Conservation (phyloP, 1,140 invertebrate genomes). For the Trichomalopsis sarcophagae region DNA sequence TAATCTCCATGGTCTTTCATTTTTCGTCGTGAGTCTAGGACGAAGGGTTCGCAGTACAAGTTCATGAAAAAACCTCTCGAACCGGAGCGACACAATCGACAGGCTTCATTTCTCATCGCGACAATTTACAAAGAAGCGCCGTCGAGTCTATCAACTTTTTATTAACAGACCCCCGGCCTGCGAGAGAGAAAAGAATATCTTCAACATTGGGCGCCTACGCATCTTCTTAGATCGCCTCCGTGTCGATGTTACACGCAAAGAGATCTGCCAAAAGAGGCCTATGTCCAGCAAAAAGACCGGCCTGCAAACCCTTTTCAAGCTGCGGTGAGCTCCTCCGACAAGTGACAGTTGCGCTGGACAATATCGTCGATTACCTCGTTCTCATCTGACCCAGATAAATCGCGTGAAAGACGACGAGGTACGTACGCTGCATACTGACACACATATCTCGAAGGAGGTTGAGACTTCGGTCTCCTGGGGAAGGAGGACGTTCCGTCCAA, state of each 20-base stretch:
- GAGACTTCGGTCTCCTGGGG: neutral
- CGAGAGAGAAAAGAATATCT: neutral
- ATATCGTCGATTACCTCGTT: constrained; percentile 9
- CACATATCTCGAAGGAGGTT: neutral
- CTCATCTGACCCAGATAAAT: neutral
- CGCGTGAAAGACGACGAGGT: neutral
- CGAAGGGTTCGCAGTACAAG: too few species aligned
- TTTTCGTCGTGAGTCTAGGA: too few species aligned
- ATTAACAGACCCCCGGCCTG: neutral
- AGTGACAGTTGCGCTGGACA: constrained; percentile 23
- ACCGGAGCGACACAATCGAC: too few species aligned
- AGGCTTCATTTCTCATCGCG: too few species aligned
- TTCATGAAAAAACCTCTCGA: too few species aligned
- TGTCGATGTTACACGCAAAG: neutral
- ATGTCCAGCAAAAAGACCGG: neutral
- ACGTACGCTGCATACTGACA: neutral
- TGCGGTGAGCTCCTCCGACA: neutral
- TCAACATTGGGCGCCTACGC: neutral
- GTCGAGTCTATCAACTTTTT: neutral
- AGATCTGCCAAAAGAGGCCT: neutral
- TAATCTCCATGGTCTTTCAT: too few species aligned
- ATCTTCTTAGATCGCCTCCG: neutral
- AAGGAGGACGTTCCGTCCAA: neutral
- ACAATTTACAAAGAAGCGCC: neutral
- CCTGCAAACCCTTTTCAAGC: constrained; percentile 11